These are phyloP conservation scores for Paedocypris micromegethes DNA, from an alignment of 2,797 vertebrate species.

Conservation along the genomic window DNA sequence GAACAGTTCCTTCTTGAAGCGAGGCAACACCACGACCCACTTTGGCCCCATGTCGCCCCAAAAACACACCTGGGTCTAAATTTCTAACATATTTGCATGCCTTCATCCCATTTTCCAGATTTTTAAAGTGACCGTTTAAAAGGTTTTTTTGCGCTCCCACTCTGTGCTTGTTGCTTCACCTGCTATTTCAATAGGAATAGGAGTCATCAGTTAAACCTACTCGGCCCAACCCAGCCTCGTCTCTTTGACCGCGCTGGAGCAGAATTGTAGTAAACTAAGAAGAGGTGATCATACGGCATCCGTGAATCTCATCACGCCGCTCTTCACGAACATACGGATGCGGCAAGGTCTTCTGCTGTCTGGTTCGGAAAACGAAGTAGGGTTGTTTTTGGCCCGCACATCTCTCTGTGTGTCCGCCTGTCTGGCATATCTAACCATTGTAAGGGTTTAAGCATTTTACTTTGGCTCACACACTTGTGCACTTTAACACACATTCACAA, in stretches of 20 bases:
- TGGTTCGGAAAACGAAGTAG: slow-evolving; percentile 41
- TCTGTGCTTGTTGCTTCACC: slow-evolving; percentile 26
- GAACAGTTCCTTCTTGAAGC: too few relatives aligned
- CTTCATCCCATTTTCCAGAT: neutral
- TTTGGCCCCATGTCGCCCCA: too few relatives aligned
- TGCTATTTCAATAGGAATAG: slow-evolving; percentile 35
- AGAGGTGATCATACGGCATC: slow-evolving; percentile 25
- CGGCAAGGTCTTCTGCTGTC: slow-evolving; percentile 44
- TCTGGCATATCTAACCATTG: slow-evolving; percentile 46
- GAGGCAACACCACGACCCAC: too few relatives aligned
- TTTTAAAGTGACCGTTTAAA: slow-evolving; percentile 17
- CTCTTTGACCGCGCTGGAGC: slow-evolving; percentile 36
- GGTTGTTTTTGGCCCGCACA: slow-evolving; percentile 53
- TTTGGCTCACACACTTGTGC: slow-evolving; percentile 13
- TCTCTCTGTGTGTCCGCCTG: slow-evolving; percentile 31
- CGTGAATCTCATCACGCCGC: slow-evolving; percentile 39
- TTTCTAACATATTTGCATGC: too few relatives aligned
- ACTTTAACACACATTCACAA: slow-evolving; percentile 45
- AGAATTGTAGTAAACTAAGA: slow-evolving; percentile 33
- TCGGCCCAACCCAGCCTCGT: slow-evolving; percentile 26
- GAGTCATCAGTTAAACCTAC: slow-evolving; percentile 34
- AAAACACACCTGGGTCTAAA: too few relatives aligned
- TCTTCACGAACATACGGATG: slow-evolving; percentile 41
- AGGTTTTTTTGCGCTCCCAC: slow-evolving; percentile 13
- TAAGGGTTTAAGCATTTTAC: slow-evolving; percentile 32